phyloP scores from a whole-genome alignment of 64 coral and sea anemone species.

The Actinia equina region DNA sequence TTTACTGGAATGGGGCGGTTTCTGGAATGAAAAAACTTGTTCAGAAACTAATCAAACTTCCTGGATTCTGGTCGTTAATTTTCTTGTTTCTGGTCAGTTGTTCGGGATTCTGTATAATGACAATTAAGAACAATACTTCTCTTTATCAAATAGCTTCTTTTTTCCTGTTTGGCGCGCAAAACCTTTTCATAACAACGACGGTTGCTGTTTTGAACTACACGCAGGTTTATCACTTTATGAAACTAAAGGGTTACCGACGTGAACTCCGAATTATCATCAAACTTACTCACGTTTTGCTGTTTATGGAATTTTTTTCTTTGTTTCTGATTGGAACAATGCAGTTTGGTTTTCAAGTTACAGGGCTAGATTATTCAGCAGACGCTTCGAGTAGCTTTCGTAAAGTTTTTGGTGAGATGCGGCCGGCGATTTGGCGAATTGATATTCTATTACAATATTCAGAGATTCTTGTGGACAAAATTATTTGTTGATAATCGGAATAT shows the following conservation, averaged over 20 bases:
- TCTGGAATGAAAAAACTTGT: not conserved
- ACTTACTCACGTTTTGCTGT: not conserved
- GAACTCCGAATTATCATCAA: constrained; percentile 10
- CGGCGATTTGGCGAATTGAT: constrained; percentile 44
- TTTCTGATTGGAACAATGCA: constrained; percentile 37
- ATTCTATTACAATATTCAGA: constrained; percentile 18
- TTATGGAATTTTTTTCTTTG: constrained; percentile 20
- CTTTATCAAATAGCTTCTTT: not conserved
- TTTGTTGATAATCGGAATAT: constrained; percentile 43
- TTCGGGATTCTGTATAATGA: constrained; percentile 5
- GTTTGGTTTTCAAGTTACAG: constrained; percentile 47
- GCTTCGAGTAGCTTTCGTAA: constrained; percentile 26
- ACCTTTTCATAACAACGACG: not conserved
- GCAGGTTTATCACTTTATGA: not conserved
- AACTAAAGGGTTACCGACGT: not conserved
- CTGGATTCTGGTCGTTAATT: constrained; percentile 26
- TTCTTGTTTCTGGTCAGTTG: not conserved
- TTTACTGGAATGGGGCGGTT: not conserved
- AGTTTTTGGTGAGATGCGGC: constrained; percentile 28
- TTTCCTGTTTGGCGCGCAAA: constrained; percentile 1
- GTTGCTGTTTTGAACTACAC: constrained; percentile 34
- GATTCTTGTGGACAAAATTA: constrained; percentile 45
- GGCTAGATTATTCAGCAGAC: constrained; percentile 18
- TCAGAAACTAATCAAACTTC: not conserved
- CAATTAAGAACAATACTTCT: constrained; percentile 5